Evolutionary conservation across 2,797 vertebrate genomes (phyloP).

Genomic region (Eleutherodactylus coqui): DNA sequence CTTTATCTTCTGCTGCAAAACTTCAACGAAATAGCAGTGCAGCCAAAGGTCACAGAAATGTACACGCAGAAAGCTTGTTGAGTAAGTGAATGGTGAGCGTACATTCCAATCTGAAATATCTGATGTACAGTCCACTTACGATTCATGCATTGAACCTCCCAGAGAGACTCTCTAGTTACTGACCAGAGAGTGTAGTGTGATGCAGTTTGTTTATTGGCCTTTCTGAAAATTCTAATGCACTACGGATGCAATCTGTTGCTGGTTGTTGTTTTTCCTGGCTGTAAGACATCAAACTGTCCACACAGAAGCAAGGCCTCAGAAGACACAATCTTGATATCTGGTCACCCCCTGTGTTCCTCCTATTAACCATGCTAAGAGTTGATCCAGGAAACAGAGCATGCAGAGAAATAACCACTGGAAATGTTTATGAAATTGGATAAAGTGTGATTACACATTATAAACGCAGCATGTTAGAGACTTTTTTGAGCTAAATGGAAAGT

Average conservation of each 20-base stretch:
- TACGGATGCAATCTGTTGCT: constrained; percentile 37
- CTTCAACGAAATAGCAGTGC: constrained; percentile 26
- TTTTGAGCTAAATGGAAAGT: background rate
- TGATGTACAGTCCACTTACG: constrained; percentile 31
- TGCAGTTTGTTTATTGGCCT: constrained; percentile 45
- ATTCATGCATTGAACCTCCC: constrained; percentile 32
- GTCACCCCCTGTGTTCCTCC: background rate
- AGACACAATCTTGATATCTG: constrained; percentile 27
- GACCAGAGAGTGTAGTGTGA: constrained; percentile 30
- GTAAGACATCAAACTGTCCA: constrained; percentile 27
- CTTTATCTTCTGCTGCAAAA: constrained; percentile 6
- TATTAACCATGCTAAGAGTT: background rate
- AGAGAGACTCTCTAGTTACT: constrained; percentile 47
- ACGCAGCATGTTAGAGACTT: background rate
- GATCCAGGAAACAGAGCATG: background rate
- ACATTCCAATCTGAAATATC: constrained; percentile 47
- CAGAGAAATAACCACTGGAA: constrained; percentile 11
- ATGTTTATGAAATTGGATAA: constrained; percentile 7
- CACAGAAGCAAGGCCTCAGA: constrained; percentile 42
- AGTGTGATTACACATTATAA: constrained; percentile 5
- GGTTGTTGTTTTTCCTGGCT: constrained; percentile 36
- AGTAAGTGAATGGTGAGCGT: constrained; percentile 47
- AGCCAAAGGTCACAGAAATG: constrained; percentile 51
- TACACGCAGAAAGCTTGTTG: constrained; percentile 45
- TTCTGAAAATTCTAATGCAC: constrained; percentile 33